Base-by-base conservation (phyloP, 1,140 invertebrate species). In the Dinoponera quadriceps region DNA sequence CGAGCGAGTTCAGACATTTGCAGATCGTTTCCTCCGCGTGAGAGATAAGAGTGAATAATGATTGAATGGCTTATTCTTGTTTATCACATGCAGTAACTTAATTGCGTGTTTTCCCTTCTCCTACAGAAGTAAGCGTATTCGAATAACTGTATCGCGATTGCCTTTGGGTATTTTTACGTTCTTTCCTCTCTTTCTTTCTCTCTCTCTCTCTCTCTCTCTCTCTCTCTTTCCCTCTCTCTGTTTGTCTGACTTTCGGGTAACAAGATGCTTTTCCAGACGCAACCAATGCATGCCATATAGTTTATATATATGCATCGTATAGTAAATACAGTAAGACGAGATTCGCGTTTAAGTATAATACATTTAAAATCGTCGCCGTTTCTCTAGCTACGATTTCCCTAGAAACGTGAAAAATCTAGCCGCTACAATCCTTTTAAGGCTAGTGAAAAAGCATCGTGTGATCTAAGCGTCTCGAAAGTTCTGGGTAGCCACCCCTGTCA, bases 321-420 rank as follows among this genome's bases (percentile, higher is more conserved):
- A 44, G 38, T 44, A 11, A 44, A 44, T 44, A 33, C 18, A 33
- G 48, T 69, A 55, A 78, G 18, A 68, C 33, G 13, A n/a, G n/a
- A 77, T 55, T 66, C 51, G 48, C 14, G 16, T 44, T 69, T 78
- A 80, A 69, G 25, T 54, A 44, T 44, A 44, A 63, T 78, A 65
- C 75, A 3, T 71, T 29, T 20, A 59, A 14, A 69, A 22, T 80
- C 16, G 29, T 80, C 16, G 49, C 33, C 11, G 27, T 14, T 66
- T 25, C 33, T 49, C 63, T 78, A 68, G 29, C 63, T 80, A 80
- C 3, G n/a, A 48, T 80, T 71, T 59, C 22, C 29, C 65, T 71
- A 59, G 54, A 80, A 80, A 48, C n/a, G 65, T 80, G 75, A 80
- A 59, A 69, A 69, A 71, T 48, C 63, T 69, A 78, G 14, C 2